Evolutionary conservation across 1,140 invertebrate genomes (phyloP).

Genomic region (Drosophila biarmipes): DNA sequence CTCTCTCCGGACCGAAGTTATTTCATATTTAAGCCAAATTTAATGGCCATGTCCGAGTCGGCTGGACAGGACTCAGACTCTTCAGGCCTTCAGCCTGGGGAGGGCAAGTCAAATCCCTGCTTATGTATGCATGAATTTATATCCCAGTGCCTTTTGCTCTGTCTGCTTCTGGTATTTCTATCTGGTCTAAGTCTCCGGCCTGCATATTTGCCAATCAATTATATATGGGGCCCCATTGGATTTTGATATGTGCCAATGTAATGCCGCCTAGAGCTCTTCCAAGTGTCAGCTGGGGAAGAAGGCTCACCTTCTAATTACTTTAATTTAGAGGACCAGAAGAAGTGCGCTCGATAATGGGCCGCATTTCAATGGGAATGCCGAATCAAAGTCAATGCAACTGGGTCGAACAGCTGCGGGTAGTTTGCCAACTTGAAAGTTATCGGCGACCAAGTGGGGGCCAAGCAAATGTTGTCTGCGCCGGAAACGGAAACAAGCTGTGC

Average conservation of each 20-base stretch:
- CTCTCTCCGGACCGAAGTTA: constrained; percentile 27
- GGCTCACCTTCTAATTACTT: constrained; percentile 52
- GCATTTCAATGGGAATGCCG: constrained; percentile 41
- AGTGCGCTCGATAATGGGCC: constrained; percentile 10
- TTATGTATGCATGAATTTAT: constrained; percentile 61
- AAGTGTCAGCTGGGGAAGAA: constrained; percentile 39
- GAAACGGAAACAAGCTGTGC: constrained; percentile 76
- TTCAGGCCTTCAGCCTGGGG: neutral
- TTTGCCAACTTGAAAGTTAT: constrained; percentile 55
- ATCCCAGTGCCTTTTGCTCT: constrained; percentile 41
- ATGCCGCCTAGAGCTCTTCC: neutral
- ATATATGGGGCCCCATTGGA: constrained; percentile 32
- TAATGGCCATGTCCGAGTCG: constrained; percentile 50
- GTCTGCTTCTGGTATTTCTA: neutral
- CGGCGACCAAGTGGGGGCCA: constrained; percentile 56
- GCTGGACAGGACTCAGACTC: constrained; percentile 25
- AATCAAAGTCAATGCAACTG: constrained; percentile 59
- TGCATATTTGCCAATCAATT: constrained; percentile 58
- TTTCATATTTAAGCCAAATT: constrained; percentile 67
- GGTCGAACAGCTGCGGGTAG: constrained; percentile 44
- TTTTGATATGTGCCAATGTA: constrained; percentile 50
- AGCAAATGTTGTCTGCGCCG: constrained; percentile 71
- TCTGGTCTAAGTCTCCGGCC: neutral
- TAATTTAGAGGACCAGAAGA: constrained; percentile 27
- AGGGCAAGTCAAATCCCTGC: constrained; percentile 48